Conservation (phyloP, 92 coral and sea anemone genomes). For the Zoanthus solanderi region DNA sequence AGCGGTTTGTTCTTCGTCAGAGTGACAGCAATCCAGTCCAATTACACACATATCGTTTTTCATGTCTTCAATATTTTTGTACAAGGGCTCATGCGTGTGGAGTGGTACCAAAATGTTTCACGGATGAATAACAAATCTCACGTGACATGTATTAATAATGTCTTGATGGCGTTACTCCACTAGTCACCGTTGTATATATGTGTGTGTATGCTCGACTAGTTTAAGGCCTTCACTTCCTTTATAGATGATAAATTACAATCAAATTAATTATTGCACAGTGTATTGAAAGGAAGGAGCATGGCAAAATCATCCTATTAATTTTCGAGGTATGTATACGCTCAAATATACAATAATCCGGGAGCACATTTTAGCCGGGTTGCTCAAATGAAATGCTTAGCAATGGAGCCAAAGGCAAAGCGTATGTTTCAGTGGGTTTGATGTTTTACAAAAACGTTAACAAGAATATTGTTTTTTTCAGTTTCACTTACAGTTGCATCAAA, state of each 20-base stretch:
- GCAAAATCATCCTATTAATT: background rate
- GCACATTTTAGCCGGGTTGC: background rate
- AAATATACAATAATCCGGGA: background rate
- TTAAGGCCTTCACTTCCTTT: background rate
- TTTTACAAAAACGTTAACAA: background rate
- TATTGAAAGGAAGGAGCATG: background rate
- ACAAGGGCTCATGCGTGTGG: too few species aligned
- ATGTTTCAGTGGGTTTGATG: background rate
- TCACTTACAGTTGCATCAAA: background rate
- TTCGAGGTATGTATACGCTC: constrained; percentile 16
- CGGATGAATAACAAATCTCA: constrained; percentile 28
- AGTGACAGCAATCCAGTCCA: too few species aligned
- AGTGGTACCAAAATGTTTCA: background rate
- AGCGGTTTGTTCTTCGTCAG: too few species aligned
- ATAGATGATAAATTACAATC: background rate
- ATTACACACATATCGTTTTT: too few species aligned
- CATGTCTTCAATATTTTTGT: too few species aligned
- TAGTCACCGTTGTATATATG: background rate
- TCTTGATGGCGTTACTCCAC: constrained; percentile 11
- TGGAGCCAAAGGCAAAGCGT: too few species aligned
- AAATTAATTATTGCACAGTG: background rate
- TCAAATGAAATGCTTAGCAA: too few species aligned
- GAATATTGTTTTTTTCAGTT: background rate
- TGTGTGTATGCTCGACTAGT: background rate
- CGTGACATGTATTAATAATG: background rate